Base-by-base conservation (phyloP, 1,140 invertebrate species). In the Trigoniulus corallinus region DNA sequence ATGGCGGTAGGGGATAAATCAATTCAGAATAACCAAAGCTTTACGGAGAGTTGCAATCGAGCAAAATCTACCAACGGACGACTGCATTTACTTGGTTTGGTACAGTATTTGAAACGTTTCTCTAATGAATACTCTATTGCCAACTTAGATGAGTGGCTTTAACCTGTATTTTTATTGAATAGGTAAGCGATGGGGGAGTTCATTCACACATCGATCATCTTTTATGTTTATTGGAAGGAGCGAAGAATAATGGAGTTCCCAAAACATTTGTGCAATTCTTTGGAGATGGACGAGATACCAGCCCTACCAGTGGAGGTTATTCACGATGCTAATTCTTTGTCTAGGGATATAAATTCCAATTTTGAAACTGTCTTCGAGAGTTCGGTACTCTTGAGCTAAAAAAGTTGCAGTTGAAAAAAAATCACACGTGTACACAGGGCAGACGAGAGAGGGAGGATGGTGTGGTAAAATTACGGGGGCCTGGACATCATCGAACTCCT, bases 171-270 rank as follows among this genome's bases (percentile, higher is more conserved):
- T 7, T 7, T 24, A 15, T 54, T 21, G 29, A 27, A 7, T 47
- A 62, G 60, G 58, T 70, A n/a, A 69, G 66, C 47, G 69, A 73
- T 56, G 69, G 69, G 27, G 69, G 70, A 26, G 70, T 72, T 40
- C 70, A 72, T 54, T 67, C 64, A 15, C 72, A 74, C 56, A 72
- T 72, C 45, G 57, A 72, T 7, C 70, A 72, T 55, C 54, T 73
- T 18, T 66, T 67, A 47, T 58, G 63, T n/a, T 47, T 74, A 0
- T 34, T 67, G 7, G 62, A 66, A 48, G 62, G 57, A n/a, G 60
- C 64, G 22, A 68, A 72, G 51, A 43, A 56, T 25, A 53, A 66
- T 3, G 56, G 57, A 13, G 67, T 73, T 13, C 67, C 66, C 2
- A 62, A 73, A 18, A 57, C 64, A 20, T 72, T 58, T 43, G 52